phyloP scores from a whole-genome alignment of 2,888 invertebrate species.

The Cataglyphis altisquamis region DNA sequence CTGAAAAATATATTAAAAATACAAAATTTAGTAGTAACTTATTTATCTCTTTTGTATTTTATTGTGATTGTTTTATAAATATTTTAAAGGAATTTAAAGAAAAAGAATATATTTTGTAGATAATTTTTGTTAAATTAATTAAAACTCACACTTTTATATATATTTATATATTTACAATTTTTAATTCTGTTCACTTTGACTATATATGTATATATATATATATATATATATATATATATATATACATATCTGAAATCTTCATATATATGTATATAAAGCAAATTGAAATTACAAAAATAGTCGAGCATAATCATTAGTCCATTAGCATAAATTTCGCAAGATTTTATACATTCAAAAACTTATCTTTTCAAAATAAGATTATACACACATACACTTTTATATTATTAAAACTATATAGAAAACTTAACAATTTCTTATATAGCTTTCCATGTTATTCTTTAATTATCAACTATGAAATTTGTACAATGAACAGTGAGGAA shows the following conservation, averaged over 20 bases:
- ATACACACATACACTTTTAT: conserved; percentile 26
- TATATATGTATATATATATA: neutral
- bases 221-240: too few relatives aligned
- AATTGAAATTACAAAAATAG: conserved; percentile 56
- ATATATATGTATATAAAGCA: conserved; percentile 17
- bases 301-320: conserved; percentile 60
- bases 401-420: conserved; percentile 73
- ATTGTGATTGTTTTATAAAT: conserved; percentile 53
- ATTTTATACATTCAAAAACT: conserved; percentile 26
- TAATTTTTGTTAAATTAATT: conserved; percentile 26
- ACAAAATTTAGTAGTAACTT: neutral
- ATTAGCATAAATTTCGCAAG: conserved; percentile 20
- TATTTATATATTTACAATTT: conserved; percentile 62
- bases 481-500: conserved; percentile 71
- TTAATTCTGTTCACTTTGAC: conserved; percentile 31
- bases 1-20: conserved; percentile 4
- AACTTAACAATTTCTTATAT: conserved; percentile 79
- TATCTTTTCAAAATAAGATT: conserved; percentile 22
- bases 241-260: too few relatives aligned
- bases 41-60: conserved; percentile 1
- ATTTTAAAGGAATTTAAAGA: conserved; percentile 33
- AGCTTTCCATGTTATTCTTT: conserved; percentile 45
- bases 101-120: conserved; percentile 2
- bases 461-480: conserved; percentile 69
- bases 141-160: conserved; percentile 46